These are phyloP conservation scores for Epistrophella euchroma DNA, from an alignment of 2,888 invertebrate genomes.

Conservation along the genomic window DNA sequence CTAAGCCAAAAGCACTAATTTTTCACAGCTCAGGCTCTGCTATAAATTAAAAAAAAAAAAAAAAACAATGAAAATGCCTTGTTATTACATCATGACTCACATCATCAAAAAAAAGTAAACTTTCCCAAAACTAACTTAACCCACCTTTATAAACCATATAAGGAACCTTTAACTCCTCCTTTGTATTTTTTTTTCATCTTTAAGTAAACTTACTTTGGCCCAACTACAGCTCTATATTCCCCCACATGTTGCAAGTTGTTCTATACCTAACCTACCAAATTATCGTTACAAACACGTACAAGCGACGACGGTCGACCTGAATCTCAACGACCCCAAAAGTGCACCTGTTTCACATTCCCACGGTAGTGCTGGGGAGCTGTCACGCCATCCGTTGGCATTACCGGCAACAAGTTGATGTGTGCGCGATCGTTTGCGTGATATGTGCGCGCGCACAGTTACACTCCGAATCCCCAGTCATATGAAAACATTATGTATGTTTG, in stretches of 20 bases:
- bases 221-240: background rate
- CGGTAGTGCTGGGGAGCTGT: constrained; percentile 73
- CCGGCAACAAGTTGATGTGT: constrained; percentile 73
- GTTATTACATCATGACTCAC: background rate
- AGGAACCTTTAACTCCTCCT: constrained; percentile 32
- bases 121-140: constrained; percentile 9
- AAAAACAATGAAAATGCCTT: background rate
- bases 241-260: constrained; percentile 20
- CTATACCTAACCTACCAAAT: constrained; percentile 31
- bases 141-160: background rate
- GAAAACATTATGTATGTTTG: constrained; percentile 47
- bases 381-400: constrained; percentile 70
- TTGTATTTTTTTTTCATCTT: background rate
- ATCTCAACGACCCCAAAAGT: constrained; percentile 74
- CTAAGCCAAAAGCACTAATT: too few relatives aligned
- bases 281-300: constrained; percentile 31
- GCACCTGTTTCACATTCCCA: constrained; percentile 76
- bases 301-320: constrained; percentile 47
- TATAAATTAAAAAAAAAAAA: too few relatives aligned
- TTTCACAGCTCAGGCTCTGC: too few relatives aligned
- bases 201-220: background rate
- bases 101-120: constrained; percentile 24
- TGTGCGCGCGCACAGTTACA: constrained; percentile 55
- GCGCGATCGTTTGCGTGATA: constrained; percentile 73
- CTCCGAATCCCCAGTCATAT: constrained; percentile 1